Conservation (phyloP, 1,140 invertebrate genomes). For the Goniozus legneri region DNA sequence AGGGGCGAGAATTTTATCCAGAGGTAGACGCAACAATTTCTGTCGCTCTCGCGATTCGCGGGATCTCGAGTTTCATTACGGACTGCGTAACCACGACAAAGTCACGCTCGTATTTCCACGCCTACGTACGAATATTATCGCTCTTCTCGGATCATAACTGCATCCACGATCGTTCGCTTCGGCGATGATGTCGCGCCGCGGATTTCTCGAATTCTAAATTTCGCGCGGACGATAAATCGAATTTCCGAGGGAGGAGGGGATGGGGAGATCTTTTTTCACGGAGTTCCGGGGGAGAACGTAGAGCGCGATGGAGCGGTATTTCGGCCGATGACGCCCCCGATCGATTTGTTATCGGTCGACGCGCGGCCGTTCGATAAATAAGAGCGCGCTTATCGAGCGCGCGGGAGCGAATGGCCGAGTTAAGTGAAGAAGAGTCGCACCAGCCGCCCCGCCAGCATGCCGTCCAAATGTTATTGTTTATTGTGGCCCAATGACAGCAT, state of each 20-base stretch:
- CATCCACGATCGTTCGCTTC: no score
- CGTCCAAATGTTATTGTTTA: slow-evolving; percentile 48
- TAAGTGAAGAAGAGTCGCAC: slow-evolving; percentile 36
- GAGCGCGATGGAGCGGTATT: no score
- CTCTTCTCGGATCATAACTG: no score
- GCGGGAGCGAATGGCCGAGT: slow-evolving; percentile 33
- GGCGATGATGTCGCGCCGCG: no score
- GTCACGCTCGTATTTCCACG: no score
- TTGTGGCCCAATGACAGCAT: slow-evolving; percentile 43
- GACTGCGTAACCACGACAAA: no score
- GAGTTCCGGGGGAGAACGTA: neutral
- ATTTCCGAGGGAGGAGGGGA: neutral
- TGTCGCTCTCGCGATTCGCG: no score
- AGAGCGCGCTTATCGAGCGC: slow-evolving; percentile 19
- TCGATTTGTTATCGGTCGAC: slow-evolving; percentile 29
- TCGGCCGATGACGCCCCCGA: slow-evolving; percentile 15
- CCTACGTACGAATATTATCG: no score
- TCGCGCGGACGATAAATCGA: neutral
- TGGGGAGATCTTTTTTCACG: neutral
- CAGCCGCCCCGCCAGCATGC: slow-evolving; percentile 25
- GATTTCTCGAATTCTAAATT: no score
- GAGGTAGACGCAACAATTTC: no score
- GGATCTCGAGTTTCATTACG: no score
- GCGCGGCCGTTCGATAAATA: slow-evolving; percentile 25
- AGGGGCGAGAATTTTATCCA: no score